Evolutionary conservation across 1,140 invertebrate species (phyloP), one percentile per base, ranked within the genome.

Genomic region (Chironomus tepperi): DNA sequence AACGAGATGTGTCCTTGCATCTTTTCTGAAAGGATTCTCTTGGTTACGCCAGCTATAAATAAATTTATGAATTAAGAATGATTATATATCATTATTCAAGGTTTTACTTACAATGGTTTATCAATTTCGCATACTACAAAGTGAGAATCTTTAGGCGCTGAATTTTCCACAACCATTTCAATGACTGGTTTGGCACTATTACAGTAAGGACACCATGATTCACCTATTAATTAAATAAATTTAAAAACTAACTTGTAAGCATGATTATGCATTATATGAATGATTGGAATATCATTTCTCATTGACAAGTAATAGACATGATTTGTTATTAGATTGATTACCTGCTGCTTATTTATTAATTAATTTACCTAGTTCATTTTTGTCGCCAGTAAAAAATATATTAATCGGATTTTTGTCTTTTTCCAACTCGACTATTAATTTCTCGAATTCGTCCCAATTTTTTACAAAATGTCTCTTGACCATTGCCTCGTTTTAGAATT

Each of bases 161-260:
- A 82, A 77, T 83, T 81, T 34, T 34, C 24, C 7, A 92, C 77
- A 75, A 83, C 88, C 77, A 87, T 81, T 78, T 89, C 86, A 73
- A 91, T 86, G 74, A 89, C 83, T 74, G 90, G 88, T 78, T 85
- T 83, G 16, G 87, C 88, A 88, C 76, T 72, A 84, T 83, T 88
- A 79, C 91, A 93, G 79, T 93, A 91, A 2, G 87, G 84, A 77
- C 91, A 92, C 91, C 91, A 93, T 74, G 81, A 92, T 73, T 85
- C 77, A 7, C 90, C 90, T 77, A 84, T 57, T 57, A n/a, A 57
- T 57, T 57, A 57, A 57, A n/a, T 18, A 16, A n/a, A 67, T 3
- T 67, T 18, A 12, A 65, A 5, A 12, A 65, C 18, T 67, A 67
- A 67, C 8, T 47, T 12, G 8, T 15, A 47, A 3, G 43, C 43